Evolutionary conservation across 2,797 vertebrate species (phyloP).

Genomic region (Cyclopterus lumpus): DNA sequence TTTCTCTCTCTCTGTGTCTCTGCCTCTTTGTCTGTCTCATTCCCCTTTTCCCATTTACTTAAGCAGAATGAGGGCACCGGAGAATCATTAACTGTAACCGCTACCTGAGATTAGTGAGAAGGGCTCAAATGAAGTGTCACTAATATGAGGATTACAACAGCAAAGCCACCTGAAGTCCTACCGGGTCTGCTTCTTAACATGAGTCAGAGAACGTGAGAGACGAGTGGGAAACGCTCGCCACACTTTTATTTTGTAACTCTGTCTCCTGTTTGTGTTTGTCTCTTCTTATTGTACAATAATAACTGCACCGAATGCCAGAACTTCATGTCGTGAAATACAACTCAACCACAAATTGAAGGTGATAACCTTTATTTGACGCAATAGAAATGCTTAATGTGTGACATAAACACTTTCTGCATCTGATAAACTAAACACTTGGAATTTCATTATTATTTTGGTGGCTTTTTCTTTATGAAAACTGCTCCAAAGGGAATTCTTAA

Average conservation of each 20-base stretch:
- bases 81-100: slow-evolving; percentile 85
- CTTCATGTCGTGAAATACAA: neutral
- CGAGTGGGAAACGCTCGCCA: slow-evolving; percentile 30
- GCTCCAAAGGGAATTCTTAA: neutral
- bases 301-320: neutral
- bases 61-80: slow-evolving; percentile 80
- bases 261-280: slow-evolving; percentile 25
- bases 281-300: neutral
- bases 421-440: neutral
- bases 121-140: slow-evolving; percentile 86
- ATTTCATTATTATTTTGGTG: neutral
- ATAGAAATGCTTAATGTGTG: neutral
- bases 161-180: slow-evolving; percentile 84
- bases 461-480: neutral
- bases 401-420: neutral
- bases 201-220: slow-evolving; percentile 39
- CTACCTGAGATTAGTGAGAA: slow-evolving; percentile 85
- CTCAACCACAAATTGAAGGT: neutral
- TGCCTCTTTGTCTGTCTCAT: slow-evolving; percentile 78
- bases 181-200: slow-evolving; percentile 69
- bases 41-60: slow-evolving; percentile 79
- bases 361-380: neutral
- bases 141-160: slow-evolving; percentile 88
- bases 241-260: slow-evolving; percentile 28
- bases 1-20: slow-evolving; percentile 28